phyloP scores from a whole-genome alignment of 2,888 invertebrate species.

The Caenorhabditis sinica region DNA sequence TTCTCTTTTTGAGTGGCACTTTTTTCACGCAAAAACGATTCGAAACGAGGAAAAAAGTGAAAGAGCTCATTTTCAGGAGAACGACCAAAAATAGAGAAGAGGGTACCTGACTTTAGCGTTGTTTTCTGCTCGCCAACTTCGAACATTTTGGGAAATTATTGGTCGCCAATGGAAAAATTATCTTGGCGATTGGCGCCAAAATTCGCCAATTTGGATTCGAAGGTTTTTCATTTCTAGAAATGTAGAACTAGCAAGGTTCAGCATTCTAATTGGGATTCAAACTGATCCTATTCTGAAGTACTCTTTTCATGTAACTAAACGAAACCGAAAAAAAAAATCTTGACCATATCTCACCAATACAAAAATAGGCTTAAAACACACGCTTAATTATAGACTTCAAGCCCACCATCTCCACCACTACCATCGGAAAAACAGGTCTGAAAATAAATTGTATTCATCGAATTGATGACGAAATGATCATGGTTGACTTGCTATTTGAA shows the following conservation, averaged over 20 bases:
- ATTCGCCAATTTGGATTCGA: too few species aligned
- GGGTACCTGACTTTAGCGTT: not conserved
- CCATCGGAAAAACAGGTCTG: not conserved
- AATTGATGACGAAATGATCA: slow-evolving; percentile 5
- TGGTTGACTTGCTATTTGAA: slow-evolving; percentile 2
- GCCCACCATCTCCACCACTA: too few species aligned
- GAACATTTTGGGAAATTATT: not conserved
- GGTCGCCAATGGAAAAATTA: not conserved
- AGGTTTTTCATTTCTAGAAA: too few species aligned
- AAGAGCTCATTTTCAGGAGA: slow-evolving; percentile 20
- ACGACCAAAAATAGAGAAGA: slow-evolving; percentile 1
- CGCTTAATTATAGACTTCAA: not conserved
- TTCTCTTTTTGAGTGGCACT: slow-evolving; percentile 46
- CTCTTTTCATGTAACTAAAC: too few species aligned
- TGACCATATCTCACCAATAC: too few species aligned
- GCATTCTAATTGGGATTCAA: too few species aligned
- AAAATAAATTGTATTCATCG: not conserved
- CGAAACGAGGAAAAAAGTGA: not conserved
- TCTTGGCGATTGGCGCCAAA: too few species aligned
- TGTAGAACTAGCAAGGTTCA: too few species aligned
- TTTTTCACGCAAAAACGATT: slow-evolving; percentile 22
- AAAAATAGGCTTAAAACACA: slow-evolving; percentile 4
- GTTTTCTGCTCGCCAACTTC: too few species aligned
- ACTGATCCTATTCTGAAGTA: too few species aligned
- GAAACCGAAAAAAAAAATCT: too few species aligned